Base-by-base conservation (phyloP, 2,797 vertebrate species). In the Hypotaenidia okinawae region DNA sequence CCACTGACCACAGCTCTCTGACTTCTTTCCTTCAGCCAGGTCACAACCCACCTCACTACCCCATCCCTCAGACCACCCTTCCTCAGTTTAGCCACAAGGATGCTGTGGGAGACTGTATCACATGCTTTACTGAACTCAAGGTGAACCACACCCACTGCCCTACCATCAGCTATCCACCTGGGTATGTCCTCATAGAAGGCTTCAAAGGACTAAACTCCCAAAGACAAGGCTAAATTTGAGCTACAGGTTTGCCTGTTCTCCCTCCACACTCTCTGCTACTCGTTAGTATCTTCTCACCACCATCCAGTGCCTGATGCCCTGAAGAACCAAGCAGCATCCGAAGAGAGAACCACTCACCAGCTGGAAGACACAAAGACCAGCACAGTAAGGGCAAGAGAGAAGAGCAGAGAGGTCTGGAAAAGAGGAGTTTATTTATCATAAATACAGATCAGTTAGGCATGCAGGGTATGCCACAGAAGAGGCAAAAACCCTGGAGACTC, bases 401-500 rank as follows among this genome's bases (percentile, higher is more conserved):
- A 72, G 45, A 77, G 16, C 35, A 33, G 7, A 43, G 25, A 3
- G 11, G n/a, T 70, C 63, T 93, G 85, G 70, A 94, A 96, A 94
- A 91, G 25, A 74, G 45, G 9, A 54, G 32, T 97, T 96, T 97
- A 94, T 96, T 97, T 89, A 64, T 79, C 61, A 87, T 91, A 95
- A 94, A 94, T 79, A 94, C 70, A 82, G 63, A 87, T 67, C 43
- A 57, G 57, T 52, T 24, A 52, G 49, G 63, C 4, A 5, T 84
- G 67, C 85, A 90, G 75, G 61, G 91, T 82, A 84, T 80, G 63
- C 57, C 39, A 66, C 47, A 79, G 54, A 84, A 70, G 35, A 79
- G 28, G 55, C 45, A 85, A 87, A 82, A 82, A 0, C 43, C 25
- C 67, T 59, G 45, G 72, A 92, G 76, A 54, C 59, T 70, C 39